Percentiles rank a stretch among this genome's conserved stretches.
Conservation (phyloP, 2,113 vertebrate genomes). For the Etia nguti region DNA sequence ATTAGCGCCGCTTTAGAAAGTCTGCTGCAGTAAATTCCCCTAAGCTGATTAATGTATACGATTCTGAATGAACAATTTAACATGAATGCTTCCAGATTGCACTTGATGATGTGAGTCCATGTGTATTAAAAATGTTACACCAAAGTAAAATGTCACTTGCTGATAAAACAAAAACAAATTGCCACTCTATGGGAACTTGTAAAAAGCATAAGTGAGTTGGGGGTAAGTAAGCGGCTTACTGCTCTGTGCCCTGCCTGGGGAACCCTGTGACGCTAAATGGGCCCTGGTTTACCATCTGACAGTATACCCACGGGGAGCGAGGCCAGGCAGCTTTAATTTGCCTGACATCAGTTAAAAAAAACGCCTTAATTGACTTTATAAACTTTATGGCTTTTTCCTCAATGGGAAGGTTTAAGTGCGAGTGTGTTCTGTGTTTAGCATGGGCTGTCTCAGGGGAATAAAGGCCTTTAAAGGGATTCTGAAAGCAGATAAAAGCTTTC, state of each 20-base stretch:
- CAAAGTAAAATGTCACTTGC: slow-evolving; percentile 12
- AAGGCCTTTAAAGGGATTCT: slow-evolving; percentile 59
- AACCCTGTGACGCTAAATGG: slow-evolving; percentile 45
- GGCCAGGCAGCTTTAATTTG: slow-evolving; percentile 55
- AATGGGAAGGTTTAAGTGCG: slow-evolving; percentile 58
- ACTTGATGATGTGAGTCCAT: neutral
- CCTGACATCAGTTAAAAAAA: slow-evolving; percentile 50
- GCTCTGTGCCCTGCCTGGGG: slow-evolving; percentile 30
- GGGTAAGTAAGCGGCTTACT: slow-evolving; percentile 53
- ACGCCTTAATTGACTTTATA: slow-evolving; percentile 66
- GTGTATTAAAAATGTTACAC: neutral
- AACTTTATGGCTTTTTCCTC: slow-evolving; percentile 60
- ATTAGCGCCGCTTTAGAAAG: neutral
- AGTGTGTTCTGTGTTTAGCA: slow-evolving; percentile 41
- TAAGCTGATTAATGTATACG: neutral
- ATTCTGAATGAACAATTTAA: neutral
- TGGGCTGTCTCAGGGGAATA: slow-evolving; percentile 30
- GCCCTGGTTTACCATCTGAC: slow-evolving; percentile 47
- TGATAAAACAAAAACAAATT: neutral
- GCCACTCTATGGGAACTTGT: neutral
- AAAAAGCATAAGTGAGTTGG: slow-evolving; percentile 28
- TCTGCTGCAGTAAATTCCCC: neutral
- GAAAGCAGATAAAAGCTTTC: slow-evolving; percentile 62
- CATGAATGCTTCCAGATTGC: neutral
- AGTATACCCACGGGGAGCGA: slow-evolving; percentile 31